Percentiles rank a stretch among this genome's conserved stretches.
Evolutionary conservation across 2,113 vertebrate genomes (phyloP).

Genomic region (Serilophus lunatus): DNA sequence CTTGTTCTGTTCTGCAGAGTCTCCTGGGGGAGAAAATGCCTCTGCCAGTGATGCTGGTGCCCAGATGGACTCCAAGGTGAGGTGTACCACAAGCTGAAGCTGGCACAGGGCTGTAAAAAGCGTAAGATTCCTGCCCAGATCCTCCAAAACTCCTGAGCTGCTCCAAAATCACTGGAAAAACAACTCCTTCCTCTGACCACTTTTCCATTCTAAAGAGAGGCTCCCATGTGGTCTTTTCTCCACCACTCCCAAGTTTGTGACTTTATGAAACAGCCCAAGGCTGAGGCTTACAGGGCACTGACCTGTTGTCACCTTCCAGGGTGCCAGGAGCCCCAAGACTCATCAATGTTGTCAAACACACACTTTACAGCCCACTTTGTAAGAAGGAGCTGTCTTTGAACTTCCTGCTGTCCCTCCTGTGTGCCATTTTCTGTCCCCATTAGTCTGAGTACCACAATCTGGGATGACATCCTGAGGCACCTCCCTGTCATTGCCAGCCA

Average conservation of each 20-base stretch:
- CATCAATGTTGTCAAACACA: neutral
- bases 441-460: neutral
- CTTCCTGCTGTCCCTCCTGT: neutral
- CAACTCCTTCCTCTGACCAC: neutral
- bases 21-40: neutral
- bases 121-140: neutral
- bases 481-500: neutral
- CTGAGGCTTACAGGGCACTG: neutral
- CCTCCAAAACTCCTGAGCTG: neutral
- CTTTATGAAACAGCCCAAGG: neutral
- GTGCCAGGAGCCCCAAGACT: neutral
- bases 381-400: neutral
- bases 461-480: neutral
- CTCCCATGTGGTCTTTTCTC: neutral
- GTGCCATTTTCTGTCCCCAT: neutral
- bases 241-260: neutral
- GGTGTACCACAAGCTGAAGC: neutral
- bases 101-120: neutral
- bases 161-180: neutral
- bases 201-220: neutral
- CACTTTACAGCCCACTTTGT: neutral
- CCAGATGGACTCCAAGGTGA: neutral
- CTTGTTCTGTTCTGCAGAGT: constrained; percentile 5
- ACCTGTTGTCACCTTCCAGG: neutral
- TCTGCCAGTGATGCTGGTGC: neutral